Evolutionary conservation across 1,140 invertebrate genomes (phyloP).

Genomic region (Artemia franciscana): DNA sequence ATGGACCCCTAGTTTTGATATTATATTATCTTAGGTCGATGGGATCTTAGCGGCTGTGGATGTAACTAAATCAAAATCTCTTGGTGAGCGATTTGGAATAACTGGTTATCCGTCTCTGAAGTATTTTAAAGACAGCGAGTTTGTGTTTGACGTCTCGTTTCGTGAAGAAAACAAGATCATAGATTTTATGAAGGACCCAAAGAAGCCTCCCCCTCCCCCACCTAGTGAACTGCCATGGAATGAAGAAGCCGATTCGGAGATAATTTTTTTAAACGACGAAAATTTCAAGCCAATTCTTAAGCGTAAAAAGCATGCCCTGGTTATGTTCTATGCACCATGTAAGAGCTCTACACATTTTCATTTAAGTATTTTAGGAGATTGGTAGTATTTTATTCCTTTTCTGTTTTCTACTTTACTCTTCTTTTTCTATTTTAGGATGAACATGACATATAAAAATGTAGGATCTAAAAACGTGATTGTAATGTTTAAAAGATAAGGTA

Average conservation of each 20-base stretch:
- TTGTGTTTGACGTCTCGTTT: conserved; percentile 43
- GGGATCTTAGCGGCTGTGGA: conserved; percentile 56
- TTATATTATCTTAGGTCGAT: conserved; percentile 25
- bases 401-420: no score
- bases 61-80: conserved; percentile 41
- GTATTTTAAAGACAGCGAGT: conserved; percentile 48
- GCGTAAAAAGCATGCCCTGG: conserved; percentile 45
- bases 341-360: no score
- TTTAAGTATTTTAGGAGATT: no score
- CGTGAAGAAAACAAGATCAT: conserved; percentile 49
- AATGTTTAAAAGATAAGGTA: no score
- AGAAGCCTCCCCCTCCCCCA: conserved; percentile 55
- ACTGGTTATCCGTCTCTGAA: conserved; percentile 64
- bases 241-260: conserved; percentile 36
- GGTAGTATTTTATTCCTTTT: no score
- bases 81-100: conserved; percentile 40
- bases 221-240: conserved; percentile 49
- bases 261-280: conserved; percentile 45
- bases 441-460: no score
- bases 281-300: conserved; percentile 37
- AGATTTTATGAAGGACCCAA: conserved; percentile 55
- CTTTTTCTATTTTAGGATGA: neutral
- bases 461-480: no score
- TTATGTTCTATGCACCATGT: conserved; percentile 85
- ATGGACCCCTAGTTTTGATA: no score